Evolutionary conservation across 23 tunicate species (phyloP), one percentile per base, ranked within the genome.

Genomic region (Ciona savignyi): DNA sequence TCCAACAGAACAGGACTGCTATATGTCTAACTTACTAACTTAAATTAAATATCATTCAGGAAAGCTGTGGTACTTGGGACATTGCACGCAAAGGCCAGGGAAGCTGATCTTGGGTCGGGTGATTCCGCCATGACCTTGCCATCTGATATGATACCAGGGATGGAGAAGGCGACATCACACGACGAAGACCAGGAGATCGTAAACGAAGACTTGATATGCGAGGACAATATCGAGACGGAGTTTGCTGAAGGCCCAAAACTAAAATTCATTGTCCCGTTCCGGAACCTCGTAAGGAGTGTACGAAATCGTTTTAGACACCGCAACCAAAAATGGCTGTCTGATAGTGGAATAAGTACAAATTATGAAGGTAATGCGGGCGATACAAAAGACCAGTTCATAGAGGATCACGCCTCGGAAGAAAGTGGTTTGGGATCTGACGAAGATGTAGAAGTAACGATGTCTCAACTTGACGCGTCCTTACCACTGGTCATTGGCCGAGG

Each of bases 61-160:
- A 78, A 78, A 68, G 67, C 60, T 6, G 82, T 78, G 19, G 49
- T 78, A 4, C 69, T 78, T 3, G 82, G 73, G 29, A 68, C 61
- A 3, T 34, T 68, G 24, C 74, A 31, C 25, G 30, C 67, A 33
- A 26, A 34, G 15, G 4, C 20, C 34, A 65, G 2, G 4, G 51
- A 68, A 30, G 9, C 56, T 62, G n/a, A 23, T 2, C 23, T n/a
- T 24, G 27, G 24, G 27, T 78, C 82, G 1, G 82, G 82, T 3
- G 82, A 78, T 48, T 68, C 82, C 1, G 75, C 30, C 2, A 23
- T 66, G 28, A 33, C 82, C 24, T 56, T 78, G 4, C 75, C 82
- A 3, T 28, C 78, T 2, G 1, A n/a, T 1, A 62, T 74, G 49
- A 31, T 29, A 9, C 56, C 56, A 15, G 56, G 56, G 9, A 42